Conservation (phyloP, 2,888 invertebrate genomes). For the Kryphioiulus occultus region DNA sequence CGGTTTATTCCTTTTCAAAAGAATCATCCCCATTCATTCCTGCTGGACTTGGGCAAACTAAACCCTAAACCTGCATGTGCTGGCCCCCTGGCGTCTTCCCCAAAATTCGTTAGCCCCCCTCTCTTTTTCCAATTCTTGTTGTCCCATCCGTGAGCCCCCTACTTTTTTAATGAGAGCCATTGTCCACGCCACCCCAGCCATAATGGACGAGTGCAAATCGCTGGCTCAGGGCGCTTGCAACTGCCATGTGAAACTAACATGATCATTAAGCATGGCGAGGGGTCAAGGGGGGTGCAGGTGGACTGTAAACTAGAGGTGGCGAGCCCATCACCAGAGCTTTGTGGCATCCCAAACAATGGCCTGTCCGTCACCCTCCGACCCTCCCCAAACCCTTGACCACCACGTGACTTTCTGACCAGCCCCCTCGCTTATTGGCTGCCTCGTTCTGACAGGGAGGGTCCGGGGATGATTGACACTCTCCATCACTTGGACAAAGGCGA, state of each 20-base stretch:
- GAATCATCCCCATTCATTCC: not conserved
- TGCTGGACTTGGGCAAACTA: not conserved
- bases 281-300: not conserved
- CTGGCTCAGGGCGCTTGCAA: slow-evolving; percentile 33
- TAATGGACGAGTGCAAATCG: slow-evolving; percentile 46
- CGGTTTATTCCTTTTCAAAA: not conserved
- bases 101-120: slow-evolving; percentile 21
- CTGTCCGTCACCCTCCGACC: not conserved
- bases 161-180: slow-evolving; percentile 36
- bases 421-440: not conserved
- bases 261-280: slow-evolving; percentile 46
- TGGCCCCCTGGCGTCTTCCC: too few species aligned
- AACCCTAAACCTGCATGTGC: too few species aligned
- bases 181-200: slow-evolving; percentile 18
- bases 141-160: not conserved
- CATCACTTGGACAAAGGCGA: not conserved
- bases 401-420: not conserved
- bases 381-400: not conserved
- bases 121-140: not conserved
- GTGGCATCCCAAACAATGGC: slow-evolving; percentile 43
- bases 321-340: not conserved
- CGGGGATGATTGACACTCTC: not conserved
- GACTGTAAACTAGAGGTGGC: not conserved
- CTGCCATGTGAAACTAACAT: slow-evolving; percentile 49
- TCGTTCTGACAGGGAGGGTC: not conserved